Evolutionary conservation across 1,140 invertebrate genomes (phyloP).

Genomic region (Zeugodacus cucurbitae): DNA sequence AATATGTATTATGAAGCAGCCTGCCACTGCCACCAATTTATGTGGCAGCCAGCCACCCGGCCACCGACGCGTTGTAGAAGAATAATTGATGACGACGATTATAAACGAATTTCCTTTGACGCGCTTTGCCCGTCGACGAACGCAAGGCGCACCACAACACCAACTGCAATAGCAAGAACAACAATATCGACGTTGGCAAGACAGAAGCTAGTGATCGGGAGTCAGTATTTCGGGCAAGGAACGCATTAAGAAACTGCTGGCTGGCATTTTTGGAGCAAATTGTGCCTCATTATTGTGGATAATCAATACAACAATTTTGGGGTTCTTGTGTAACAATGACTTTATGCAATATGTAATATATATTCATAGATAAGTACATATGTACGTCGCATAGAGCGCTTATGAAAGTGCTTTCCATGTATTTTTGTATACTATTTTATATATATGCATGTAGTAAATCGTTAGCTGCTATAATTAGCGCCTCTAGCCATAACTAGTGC

Average conservation of each 20-base stretch:
- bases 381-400: neutral
- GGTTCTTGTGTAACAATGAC: neutral
- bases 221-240: neutral
- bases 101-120: slow-evolving; percentile 40
- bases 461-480: neutral
- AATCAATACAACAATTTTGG: neutral
- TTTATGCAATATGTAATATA: neutral
- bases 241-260: neutral
- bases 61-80: slow-evolving; percentile 10
- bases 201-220: neutral
- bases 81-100: slow-evolving; percentile 34
- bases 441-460: no score
- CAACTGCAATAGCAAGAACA: neutral
- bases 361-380: neutral
- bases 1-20: neutral
- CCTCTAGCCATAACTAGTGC: neutral
- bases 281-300: neutral
- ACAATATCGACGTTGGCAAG: neutral
- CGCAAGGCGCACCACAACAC: neutral
- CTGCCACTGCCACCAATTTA: neutral
- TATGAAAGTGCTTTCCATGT: neutral
- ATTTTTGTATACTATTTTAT: neutral
- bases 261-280: neutral
- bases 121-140: neutral
- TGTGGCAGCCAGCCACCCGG: neutral